phyloP scores from a whole-genome alignment of 2,888 invertebrate species.

The Drosophila subquinaria region DNA sequence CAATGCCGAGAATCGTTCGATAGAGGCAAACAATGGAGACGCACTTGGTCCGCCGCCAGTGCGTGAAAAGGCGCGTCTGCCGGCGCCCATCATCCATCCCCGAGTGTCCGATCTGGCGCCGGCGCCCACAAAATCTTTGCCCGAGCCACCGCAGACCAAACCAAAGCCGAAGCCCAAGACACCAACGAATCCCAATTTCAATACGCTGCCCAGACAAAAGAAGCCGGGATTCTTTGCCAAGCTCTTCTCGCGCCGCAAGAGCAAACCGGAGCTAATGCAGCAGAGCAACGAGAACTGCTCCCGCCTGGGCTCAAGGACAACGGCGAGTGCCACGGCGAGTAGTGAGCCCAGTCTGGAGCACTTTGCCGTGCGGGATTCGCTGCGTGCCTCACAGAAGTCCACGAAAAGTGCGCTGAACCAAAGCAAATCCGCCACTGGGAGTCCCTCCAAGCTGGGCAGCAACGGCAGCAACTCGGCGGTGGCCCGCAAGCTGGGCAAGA shows the following conservation, averaged over 20 bases:
- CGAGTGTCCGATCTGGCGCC: conserved; percentile 85
- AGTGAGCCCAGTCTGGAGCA: conserved; percentile 83
- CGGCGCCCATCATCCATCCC: conserved; percentile 83
- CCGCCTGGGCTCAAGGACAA: conserved; percentile 65
- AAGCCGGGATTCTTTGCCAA: conserved; percentile 89
- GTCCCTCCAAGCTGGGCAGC: conserved; percentile 60
- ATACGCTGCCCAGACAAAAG: conserved; percentile 87
- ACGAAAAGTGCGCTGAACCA: conserved; percentile 77
- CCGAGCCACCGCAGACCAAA: conserved; percentile 84
- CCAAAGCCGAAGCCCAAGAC: conserved; percentile 82
- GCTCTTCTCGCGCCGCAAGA: conserved; percentile 87
- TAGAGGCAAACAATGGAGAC: conserved; percentile 69
- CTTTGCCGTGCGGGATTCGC: conserved; percentile 78
- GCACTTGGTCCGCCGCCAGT: conserved; percentile 5
- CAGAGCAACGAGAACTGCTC: conserved; percentile 58
- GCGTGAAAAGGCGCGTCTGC: conserved; percentile 61
- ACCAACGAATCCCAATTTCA: conserved; percentile 70
- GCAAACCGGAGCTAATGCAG: conserved; percentile 86
- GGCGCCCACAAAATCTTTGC: conserved; percentile 87
- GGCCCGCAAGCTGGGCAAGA: conserved; percentile 48
- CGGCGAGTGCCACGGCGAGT: conserved; percentile 64
- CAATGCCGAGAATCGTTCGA: conserved; percentile 83
- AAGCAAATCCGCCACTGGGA: conserved; percentile 26
- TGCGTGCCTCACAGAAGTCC: conserved; percentile 82
- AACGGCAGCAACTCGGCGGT: neutral